Evolutionary conservation across 2,113 vertebrate species (phyloP), one percentile per base, ranked within the genome.

Genomic region (Tamias sibiricus): DNA sequence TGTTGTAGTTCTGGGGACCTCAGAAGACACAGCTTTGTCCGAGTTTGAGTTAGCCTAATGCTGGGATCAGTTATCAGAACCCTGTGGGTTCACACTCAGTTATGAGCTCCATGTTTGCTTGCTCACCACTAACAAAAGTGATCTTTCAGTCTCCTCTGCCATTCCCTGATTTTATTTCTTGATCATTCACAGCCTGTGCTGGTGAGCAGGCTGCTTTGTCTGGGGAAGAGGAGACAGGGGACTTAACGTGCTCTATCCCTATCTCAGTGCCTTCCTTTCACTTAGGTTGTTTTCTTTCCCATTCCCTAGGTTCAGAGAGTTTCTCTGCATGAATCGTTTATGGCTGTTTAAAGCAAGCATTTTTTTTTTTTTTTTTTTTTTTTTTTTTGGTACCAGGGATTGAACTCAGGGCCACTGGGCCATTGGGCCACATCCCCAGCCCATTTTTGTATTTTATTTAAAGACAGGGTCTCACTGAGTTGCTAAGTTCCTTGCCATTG

Each of bases 171-270:
- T 19, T 87, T 81, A 4, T 24, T 92, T 62, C n/a, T 88, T 57
- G 59, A 1, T 64, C n/a, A 1, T 81, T 85, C 49, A 59, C 32
- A 22, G 35, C 2, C 20, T 24, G 40, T 24, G 8, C 37, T 82
- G 26, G 47, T 4, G 49, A 49, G 24, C 3, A n/a, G 24, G 28
- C 30, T 37, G 17, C 32, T 94, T 71, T 66, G 1, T 1, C 4
- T 16, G 13, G 16, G 49, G 17, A 64, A 37, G 11, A 2, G 12
- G 8, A 8, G 6, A 40, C 9, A 2, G 12, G 7, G 0, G 9
- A 47, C 37, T 7, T 57, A 79, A 90, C 86, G 28, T 30, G n/a
- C 4, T 20, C 11, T 37, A 52, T 24, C 42, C 4, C 17, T 76
- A 5, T 35, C 22, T 93, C 59, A 68, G 1, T 32, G 47, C 44